Evolutionary conservation across 2,797 vertebrate genomes (phyloP), one percentile per base, ranked within the genome.

Genomic region (Thunnus albacares): DNA sequence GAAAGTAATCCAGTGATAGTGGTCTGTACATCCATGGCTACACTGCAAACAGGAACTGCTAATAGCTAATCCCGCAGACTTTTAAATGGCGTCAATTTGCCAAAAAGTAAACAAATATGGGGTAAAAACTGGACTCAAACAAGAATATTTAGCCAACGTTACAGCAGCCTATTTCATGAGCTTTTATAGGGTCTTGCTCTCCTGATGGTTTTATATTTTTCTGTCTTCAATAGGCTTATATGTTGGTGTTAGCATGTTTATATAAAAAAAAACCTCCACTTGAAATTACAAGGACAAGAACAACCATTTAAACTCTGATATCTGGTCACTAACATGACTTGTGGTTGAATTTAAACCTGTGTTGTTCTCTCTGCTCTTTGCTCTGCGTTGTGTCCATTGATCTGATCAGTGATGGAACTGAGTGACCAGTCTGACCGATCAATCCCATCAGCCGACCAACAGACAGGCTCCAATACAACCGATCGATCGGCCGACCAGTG

Each of bases 401-500:
- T 68, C 22, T 1, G 20, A 67, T 66, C 56, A 58, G 12, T 18
- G 73, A 87, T 75, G 30, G 70, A 71, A 7, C 70, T 7, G 38
- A 59, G 8, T 6, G 8, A 52, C 30, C 61, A 24, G 52, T 35
- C 17, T 2, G 53, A 67, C 41, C 59, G 35, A 43, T 66, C 73
- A 10, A 86, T 85, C 43, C 26, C 59, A 2, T 43, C 67, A 65
- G 59, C 33, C 55, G 56, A 70, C n/a, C 62, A 17, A 13, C 71
- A 22, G 66, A 69, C 45, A 30, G 35, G 62, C 26, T 38, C 49
- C 17, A 30, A 71, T 45, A 13, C n/a, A 62, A 38, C 2, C 18
- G 26, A 61, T 87, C 77, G 17, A 85, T 82, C 9, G 14, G 43
- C 55, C 38, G 6, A 35, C 15, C 60, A n/a, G 45, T 82, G 63